Base-by-base conservation (phyloP, 2,113 vertebrate species). In the Mustelus asterias region DNA sequence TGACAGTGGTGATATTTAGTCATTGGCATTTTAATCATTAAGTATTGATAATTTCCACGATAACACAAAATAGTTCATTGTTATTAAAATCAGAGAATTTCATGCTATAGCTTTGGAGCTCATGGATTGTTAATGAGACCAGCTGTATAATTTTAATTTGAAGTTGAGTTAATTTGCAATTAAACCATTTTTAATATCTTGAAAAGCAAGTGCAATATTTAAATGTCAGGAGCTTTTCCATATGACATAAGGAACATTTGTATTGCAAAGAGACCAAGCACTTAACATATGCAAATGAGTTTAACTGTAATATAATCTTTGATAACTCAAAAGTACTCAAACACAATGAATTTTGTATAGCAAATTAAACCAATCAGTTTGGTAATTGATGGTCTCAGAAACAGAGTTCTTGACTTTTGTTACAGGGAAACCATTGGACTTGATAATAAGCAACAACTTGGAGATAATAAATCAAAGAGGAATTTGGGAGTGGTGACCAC, bases 311-410 rank as follows among this genome's bases (percentile, higher is more conserved):
- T 95, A n/a, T 95, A 48, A 95, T 95, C 94, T 95, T 95, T 95
- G 70, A 69, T 72, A 76, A 72, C 44, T 72, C 37, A 70, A 95
- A 95, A 95, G 41, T 70, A 72, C 11, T 95, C 67, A 76, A 48
- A n/a, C 69, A 95, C 94, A 76, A 76, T 72, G 94, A 72, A 72
- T 95, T 95, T 72, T 95, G 41, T 65, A 95, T 54, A 54, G 65
- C 94, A 72, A 76, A 95, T 95, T 95, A 95, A 95, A 95, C 67
- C 94, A 95, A 95, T 95, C 69, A 95, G 16, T 54, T 93, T 95
- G 69, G 67, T 76, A 95, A 72, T 65, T 95, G 69, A 72, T 95
- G 44, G 60, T 24, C n/a, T 93, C 89, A 93, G 89, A 93, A 93
- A 93, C 60, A 65, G 22, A 37, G 33, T 7, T 20, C 33, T 93